Conservation (phyloP, 2,113 vertebrate species). For the Hypocryptadius cinnamomeus region DNA sequence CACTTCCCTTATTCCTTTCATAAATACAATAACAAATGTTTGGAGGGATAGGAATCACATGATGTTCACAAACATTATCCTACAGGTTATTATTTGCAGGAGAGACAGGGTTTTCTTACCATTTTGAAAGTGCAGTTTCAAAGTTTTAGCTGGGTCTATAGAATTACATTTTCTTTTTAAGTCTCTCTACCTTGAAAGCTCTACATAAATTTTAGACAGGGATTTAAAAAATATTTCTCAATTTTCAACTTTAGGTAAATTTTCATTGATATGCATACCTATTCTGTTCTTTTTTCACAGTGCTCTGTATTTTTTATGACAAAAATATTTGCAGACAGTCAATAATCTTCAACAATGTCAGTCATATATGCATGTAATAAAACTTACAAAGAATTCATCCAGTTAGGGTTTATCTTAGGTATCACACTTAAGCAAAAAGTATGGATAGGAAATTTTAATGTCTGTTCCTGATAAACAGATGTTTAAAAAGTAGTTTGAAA, state of each 20-base stretch:
- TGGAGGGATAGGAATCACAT: not conserved
- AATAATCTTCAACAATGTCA: not conserved
- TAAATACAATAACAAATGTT: not conserved
- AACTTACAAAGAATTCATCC: not conserved
- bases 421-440: not conserved
- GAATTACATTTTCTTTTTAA: not conserved
- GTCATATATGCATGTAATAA: not conserved
- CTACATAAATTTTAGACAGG: not conserved
- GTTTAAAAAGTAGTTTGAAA: not conserved
- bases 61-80: not conserved
- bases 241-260: not conserved
- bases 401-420: not conserved
- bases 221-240: not conserved
- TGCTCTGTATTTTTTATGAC: not conserved
- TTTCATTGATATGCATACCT: not conserved
- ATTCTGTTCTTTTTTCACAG: not conserved
- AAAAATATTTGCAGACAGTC: not conserved
- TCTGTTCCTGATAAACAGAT: not conserved
- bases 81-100: not conserved
- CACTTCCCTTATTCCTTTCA: slow-evolving; percentile 4
- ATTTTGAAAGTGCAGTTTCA: not conserved
- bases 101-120: not conserved
- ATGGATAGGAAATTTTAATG: not conserved
- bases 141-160: not conserved
- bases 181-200: not conserved